Percentiles rank a stretch among this genome's conserved stretches.
phyloP scores from a whole-genome alignment of 2,113 vertebrate genomes.

The Heterocephalus glaber region DNA sequence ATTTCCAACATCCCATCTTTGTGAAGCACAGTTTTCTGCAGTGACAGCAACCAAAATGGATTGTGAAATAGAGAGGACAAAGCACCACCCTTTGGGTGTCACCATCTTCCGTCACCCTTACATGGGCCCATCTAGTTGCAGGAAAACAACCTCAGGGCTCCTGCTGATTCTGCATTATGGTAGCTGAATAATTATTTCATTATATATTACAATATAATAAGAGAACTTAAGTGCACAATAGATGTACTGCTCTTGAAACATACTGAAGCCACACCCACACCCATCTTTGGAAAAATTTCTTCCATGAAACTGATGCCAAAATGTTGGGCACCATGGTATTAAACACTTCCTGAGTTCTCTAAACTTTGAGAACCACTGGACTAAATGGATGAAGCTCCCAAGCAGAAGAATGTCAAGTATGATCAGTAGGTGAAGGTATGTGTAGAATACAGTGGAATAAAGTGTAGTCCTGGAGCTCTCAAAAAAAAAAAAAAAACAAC shows the following conservation, averaged over 20 bases:
- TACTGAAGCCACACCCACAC: background rate
- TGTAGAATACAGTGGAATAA: background rate
- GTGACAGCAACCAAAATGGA: background rate
- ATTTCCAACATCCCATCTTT: background rate
- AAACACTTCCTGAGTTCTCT: background rate
- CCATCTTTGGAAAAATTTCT: background rate
- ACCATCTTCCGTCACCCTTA: background rate
- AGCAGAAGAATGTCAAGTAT: background rate
- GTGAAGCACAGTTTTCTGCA: background rate
- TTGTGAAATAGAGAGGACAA: background rate
- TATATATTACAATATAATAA: background rate
- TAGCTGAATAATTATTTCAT: background rate
- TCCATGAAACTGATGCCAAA: background rate
- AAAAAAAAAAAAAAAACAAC: background rate
- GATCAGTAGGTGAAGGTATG: too few species aligned
- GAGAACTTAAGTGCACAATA: background rate
- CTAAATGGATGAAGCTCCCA: background rate
- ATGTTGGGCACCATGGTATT: background rate
- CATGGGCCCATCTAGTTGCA: background rate
- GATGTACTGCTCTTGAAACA: background rate
- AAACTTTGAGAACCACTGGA: background rate
- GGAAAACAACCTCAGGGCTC: background rate
- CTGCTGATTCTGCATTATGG: background rate
- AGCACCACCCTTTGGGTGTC: background rate
- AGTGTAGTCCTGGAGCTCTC: background rate